Percentiles rank a stretch among this genome's conserved stretches.
phyloP scores from a whole-genome alignment of 2,113 vertebrate genomes.

The Collichthys lucidus region DNA sequence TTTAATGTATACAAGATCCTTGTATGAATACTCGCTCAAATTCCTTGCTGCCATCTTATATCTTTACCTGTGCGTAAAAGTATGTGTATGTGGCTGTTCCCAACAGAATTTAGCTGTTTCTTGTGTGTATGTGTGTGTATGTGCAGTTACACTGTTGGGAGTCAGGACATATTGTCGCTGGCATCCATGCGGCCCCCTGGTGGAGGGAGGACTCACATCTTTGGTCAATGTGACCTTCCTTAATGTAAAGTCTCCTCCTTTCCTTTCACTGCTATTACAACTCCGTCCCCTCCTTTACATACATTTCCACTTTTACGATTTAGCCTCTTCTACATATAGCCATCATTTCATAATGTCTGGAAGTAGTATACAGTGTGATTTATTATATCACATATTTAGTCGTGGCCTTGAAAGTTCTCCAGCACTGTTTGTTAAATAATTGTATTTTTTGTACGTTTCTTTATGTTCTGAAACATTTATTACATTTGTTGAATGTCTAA shows the following conservation, averaged over 20 bases:
- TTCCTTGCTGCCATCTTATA: background rate
- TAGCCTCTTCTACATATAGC: conserved; percentile 1
- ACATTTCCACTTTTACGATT: conserved; percentile 32
- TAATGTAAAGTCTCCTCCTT: conserved; percentile 23
- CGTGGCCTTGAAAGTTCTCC: conserved; percentile 14
- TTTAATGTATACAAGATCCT: background rate
- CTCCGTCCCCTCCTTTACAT: background rate
- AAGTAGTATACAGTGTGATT: conserved; percentile 4
- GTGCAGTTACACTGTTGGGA: background rate
- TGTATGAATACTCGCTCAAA: background rate
- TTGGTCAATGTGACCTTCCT: conserved; percentile 80
- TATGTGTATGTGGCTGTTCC: background rate
- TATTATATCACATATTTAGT: conserved; percentile 8
- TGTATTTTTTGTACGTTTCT: background rate
- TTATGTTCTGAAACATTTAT: background rate
- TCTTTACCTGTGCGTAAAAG: background rate
- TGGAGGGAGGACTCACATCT: conserved; percentile 85
- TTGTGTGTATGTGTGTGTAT: background rate
- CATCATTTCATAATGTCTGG: conserved; percentile 13
- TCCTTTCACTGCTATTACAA: background rate
- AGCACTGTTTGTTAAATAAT: background rate
- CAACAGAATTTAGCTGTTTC: background rate
- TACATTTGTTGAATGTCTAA: too few species aligned
- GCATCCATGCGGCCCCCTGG: conserved; percentile 87
- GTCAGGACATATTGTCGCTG: conserved; percentile 68